These are phyloP conservation scores for Harpagoxenus sublaevis DNA, from an alignment of 2,888 invertebrate species.

Conservation along the genomic window DNA sequence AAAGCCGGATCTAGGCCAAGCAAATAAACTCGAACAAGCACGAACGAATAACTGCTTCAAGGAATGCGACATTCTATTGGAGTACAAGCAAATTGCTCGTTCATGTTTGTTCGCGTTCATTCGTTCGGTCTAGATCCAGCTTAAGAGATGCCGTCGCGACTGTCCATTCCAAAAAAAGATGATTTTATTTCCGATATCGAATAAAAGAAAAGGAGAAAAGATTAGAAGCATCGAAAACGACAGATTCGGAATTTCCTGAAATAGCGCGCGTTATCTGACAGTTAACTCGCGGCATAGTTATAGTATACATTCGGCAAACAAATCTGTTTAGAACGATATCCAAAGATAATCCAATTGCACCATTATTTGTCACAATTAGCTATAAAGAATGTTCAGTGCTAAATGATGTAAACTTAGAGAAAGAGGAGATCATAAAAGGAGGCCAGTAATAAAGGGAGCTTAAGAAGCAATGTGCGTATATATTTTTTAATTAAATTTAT, in stretches of 20 bases:
- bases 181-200: constrained; percentile 20
- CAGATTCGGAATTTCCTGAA: neutral
- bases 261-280: neutral
- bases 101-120: neutral
- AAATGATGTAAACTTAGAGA: constrained; percentile 22
- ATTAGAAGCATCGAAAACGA: neutral
- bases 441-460: constrained; percentile 2
- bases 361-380: constrained; percentile 12
- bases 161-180: neutral
- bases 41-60: neutral
- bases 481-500: constrained; percentile 46
- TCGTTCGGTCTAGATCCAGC: neutral
- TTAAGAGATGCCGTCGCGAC: neutral
- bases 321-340: constrained; percentile 10
- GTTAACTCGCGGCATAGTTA: neutral
- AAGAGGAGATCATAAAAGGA: neutral
- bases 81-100: neutral
- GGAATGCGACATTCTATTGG: neutral
- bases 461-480: neutral
- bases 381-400: neutral
- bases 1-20: constrained; percentile 21
- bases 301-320: neutral
- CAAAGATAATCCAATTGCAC: constrained; percentile 3
- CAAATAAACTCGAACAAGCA: constrained; percentile 15
- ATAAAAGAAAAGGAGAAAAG: neutral